A percentile compares a stretch with the other conserved stretches of the same genome.
These are phyloP conservation scores for Pao palembangensis DNA, from an alignment of 2,113 vertebrate species.

Conservation along the genomic window DNA sequence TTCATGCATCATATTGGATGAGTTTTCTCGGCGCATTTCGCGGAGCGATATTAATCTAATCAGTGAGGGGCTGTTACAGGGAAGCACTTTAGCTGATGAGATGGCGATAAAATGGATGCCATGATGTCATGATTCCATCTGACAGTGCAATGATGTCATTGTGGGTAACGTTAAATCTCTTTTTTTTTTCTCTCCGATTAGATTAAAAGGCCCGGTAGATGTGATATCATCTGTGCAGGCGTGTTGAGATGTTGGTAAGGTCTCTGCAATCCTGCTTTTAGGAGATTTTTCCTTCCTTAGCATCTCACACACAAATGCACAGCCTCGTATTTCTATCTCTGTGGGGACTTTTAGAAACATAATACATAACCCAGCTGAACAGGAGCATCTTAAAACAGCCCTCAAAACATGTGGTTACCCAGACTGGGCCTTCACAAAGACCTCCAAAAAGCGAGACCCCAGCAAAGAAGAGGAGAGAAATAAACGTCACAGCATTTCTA, in stretches of 20 bases:
- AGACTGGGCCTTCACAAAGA: no score
- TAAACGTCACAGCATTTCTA: no score
- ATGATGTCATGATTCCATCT: slow-evolving; percentile 39
- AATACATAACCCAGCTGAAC: no score
- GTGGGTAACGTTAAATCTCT: neutral
- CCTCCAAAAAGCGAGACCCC: no score
- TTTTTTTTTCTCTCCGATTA: no score
- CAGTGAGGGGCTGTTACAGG: slow-evolving; percentile 30
- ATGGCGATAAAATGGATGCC: slow-evolving; percentile 10
- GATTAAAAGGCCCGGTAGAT: no score
- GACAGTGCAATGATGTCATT: slow-evolving; percentile 42
- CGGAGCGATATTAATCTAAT: slow-evolving; percentile 38
- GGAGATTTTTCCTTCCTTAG: slow-evolving; percentile 16
- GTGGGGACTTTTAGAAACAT: neutral
- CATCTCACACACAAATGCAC: slow-evolving; percentile 14
- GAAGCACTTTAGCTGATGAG: slow-evolving; percentile 68
- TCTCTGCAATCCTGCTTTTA: slow-evolving; percentile 41
- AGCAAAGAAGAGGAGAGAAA: no score
- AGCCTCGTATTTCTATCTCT: neutral
- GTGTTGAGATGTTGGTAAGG: neutral
- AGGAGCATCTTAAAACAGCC: no score
- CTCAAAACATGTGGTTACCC: no score
- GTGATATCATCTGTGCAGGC: no score
- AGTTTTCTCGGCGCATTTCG: neutral
- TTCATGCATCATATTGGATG: no score